A percentile compares a stretch with the other conserved stretches of the same genome.
Conservation (phyloP, 2,113 vertebrate genomes). For the Casuarius casuarius region DNA sequence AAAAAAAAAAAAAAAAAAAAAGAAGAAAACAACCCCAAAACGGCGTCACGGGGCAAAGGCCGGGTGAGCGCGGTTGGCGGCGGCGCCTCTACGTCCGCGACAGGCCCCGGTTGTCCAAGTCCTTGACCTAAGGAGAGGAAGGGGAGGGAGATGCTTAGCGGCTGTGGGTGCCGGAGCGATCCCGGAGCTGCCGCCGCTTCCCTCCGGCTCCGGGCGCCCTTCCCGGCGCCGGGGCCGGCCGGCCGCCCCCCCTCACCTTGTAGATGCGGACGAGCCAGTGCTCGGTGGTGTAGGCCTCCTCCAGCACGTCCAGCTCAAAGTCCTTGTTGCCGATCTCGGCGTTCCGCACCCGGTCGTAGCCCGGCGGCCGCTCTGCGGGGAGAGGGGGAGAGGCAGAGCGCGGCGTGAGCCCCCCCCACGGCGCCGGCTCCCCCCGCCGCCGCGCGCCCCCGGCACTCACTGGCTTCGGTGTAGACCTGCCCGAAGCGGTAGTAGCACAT, state of each 20-base stretch:
- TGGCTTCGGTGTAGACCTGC: slow-evolving; percentile 99
- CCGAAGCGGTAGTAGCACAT: slow-evolving; percentile 99
- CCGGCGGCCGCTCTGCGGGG: slow-evolving; percentile 91
- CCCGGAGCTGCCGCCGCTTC: too few species aligned
- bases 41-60: slow-evolving; percentile 78
- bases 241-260: slow-evolving; percentile 68
- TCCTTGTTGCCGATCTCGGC: slow-evolving; percentile 99
- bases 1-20: background rate
- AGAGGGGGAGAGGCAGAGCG: too few species aligned
- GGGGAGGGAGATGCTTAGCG: background rate
- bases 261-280: slow-evolving; percentile 99
- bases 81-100: slow-evolving; percentile 88
- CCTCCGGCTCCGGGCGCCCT: too few species aligned
- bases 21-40: background rate
- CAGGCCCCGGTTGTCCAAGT: slow-evolving; percentile 95
- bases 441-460: slow-evolving; percentile 79
- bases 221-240: too few species aligned
- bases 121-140: slow-evolving; percentile 86
- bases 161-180: background rate
- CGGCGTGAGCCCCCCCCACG: too few species aligned
- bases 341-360: slow-evolving; percentile 95
- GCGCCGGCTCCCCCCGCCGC: too few species aligned
- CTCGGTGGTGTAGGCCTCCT: slow-evolving; percentile 98
- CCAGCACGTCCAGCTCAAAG: slow-evolving; percentile 96
- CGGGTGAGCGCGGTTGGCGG: slow-evolving; percentile 81